phyloP scores from a whole-genome alignment of 2,113 vertebrate species.

The Trochalopteron elliotii region DNA sequence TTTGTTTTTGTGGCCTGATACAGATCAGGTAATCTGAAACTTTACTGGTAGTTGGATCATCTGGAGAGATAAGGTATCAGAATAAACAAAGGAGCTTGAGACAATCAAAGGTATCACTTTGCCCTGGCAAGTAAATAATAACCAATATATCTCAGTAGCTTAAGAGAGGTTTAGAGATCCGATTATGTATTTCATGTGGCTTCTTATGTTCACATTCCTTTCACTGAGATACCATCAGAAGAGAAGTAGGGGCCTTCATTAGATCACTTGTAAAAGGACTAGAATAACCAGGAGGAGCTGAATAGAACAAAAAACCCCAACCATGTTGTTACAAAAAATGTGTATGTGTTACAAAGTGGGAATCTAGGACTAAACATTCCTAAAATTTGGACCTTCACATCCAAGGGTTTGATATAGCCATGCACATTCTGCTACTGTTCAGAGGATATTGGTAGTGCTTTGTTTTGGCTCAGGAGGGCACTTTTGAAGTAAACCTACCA shows the following conservation, averaged over 20 bases:
- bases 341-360: not conserved
- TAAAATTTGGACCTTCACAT: not conserved
- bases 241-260: not conserved
- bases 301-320: not conserved
- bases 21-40: not conserved
- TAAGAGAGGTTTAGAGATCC: not conserved
- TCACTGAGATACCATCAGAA: not conserved
- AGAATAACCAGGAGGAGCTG: not conserved
- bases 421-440: not conserved
- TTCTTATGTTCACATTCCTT: not conserved
- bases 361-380: not conserved
- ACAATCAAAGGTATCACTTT: not conserved
- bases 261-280: not conserved
- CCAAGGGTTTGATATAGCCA: not conserved
- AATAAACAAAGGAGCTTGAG: not conserved
- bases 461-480: not conserved
- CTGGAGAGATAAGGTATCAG: not conserved
- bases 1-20: not conserved
- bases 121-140: not conserved
- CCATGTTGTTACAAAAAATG: not conserved
- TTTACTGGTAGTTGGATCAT: not conserved
- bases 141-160: not conserved
- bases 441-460: fast-evolving
- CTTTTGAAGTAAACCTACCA: not conserved
- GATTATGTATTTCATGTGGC: not conserved